A percentile compares a stretch with the other conserved stretches of the same genome.
These are phyloP conservation scores for Geodia barretti DNA, from an alignment of 37 sponge, comb jelly and placozoan genomes.

Conservation along the genomic window DNA sequence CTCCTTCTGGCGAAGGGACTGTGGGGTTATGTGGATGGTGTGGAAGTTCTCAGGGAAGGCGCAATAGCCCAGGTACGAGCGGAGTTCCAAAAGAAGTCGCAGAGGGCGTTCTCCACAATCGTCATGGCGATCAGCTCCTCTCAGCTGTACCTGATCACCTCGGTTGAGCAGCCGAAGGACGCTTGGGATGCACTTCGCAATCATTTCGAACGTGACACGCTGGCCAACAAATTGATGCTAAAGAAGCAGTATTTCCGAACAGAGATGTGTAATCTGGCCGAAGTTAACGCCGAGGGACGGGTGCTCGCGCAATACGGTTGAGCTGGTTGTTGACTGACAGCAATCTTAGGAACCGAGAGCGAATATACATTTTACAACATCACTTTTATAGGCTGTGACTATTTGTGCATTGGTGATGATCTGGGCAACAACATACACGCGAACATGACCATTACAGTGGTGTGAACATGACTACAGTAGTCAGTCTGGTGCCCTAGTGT, in stretches of 20 bases:
- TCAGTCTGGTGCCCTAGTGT: neutral
- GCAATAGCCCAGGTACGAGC: slow-evolving; percentile 20
- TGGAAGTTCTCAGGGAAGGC: slow-evolving; percentile 22
- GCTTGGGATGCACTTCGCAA: slow-evolving; percentile 31
- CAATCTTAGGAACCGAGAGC: too few species aligned
- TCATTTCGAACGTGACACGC: slow-evolving; percentile 36
- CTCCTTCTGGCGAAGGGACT: slow-evolving; percentile 41
- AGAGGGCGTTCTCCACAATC: slow-evolving; percentile 42
- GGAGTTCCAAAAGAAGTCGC: slow-evolving; percentile 13
- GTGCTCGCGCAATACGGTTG: too few species aligned
- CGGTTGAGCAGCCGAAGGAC: slow-evolving; percentile 14
- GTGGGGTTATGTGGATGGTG: slow-evolving; percentile 41
- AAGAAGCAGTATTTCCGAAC: slow-evolving; percentile 23
- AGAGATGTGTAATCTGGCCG: too few species aligned
- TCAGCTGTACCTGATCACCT: slow-evolving; percentile 30
- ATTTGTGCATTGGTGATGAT: too few species aligned
- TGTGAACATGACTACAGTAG: too few species aligned
- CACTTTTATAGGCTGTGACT: too few species aligned
- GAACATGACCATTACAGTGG: too few species aligned
- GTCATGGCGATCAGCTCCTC: slow-evolving; percentile 22
- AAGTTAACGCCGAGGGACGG: slow-evolving; percentile 14
- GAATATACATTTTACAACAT: too few species aligned
- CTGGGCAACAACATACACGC: too few species aligned
- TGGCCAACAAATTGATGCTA: slow-evolving; percentile 17
- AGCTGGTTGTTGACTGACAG: too few species aligned